A percentile compares a stretch with the other conserved stretches of the same genome.
Conservation (phyloP, 2,113 vertebrate genomes). For the Nansenia antarctica region DNA sequence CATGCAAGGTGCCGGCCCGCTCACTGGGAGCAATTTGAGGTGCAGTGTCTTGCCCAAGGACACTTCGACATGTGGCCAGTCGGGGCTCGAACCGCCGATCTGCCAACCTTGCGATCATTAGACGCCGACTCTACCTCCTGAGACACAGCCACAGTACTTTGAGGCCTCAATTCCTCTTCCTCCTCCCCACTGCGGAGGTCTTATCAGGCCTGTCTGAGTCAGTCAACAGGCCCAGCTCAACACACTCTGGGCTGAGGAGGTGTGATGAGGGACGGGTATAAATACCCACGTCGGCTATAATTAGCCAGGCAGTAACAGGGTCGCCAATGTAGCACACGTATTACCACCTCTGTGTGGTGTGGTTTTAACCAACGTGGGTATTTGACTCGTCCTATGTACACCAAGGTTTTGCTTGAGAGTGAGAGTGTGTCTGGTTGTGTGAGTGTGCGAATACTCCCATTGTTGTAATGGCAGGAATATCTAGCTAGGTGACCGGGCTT, state of each 20-base stretch:
- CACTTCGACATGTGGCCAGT: no score
- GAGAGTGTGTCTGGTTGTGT: background rate
- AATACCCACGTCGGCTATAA: slow-evolving; percentile 75
- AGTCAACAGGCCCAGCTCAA: slow-evolving; percentile 57
- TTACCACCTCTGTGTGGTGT: slow-evolving; percentile 44
- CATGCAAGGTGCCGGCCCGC: no score
- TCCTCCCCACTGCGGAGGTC: slow-evolving; percentile 25
- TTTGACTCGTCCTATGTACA: background rate
- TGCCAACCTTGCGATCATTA: no score
- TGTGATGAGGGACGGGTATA: slow-evolving; percentile 74
- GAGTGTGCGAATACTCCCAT: no score
- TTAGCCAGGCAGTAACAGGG: slow-evolving; percentile 76
- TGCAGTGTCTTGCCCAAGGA: no score
- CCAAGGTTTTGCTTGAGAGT: slow-evolving; percentile 47
- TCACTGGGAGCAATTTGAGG: no score
- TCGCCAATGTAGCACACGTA: slow-evolving; percentile 77
- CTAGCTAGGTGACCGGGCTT: no score
- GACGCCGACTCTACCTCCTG: background rate
- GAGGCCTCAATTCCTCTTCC: slow-evolving; percentile 20
- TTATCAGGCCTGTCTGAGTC: slow-evolving; percentile 50
- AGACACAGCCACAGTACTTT: background rate
- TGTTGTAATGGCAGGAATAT: no score
- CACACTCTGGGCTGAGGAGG: slow-evolving; percentile 66
- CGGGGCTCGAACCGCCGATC: no score
- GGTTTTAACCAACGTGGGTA: slow-evolving; percentile 27